Percentiles rank a stretch among this genome's conserved stretches.
phyloP scores from a whole-genome alignment of 2,888 invertebrate species.

The Pyrgus malvae region DNA sequence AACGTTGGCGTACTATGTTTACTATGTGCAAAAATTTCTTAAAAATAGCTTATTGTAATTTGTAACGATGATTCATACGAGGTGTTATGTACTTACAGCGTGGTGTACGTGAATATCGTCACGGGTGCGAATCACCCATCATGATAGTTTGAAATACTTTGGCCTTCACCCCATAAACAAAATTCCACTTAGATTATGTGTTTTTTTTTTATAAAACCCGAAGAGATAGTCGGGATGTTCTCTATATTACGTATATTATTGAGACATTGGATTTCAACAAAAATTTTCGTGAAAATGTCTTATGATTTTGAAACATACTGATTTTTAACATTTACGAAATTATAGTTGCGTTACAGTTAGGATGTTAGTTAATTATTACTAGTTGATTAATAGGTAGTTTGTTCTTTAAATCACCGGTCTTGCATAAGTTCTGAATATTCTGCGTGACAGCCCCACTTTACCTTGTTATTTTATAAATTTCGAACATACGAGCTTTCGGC shows the following conservation, averaged over 20 bases:
- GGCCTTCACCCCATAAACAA: slow-evolving; percentile 47
- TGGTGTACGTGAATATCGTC: slow-evolving; percentile 51
- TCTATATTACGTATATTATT: too few relatives aligned
- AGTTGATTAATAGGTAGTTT: too few relatives aligned
- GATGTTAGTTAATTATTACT: too few relatives aligned
- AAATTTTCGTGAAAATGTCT: too few relatives aligned
- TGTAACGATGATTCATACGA: neutral
- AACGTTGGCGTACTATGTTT: neutral
- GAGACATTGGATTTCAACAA: too few relatives aligned
- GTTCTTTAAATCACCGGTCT: too few relatives aligned
- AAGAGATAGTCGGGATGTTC: too few relatives aligned
- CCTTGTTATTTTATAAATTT: slow-evolving; percentile 44
- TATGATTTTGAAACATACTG: too few relatives aligned
- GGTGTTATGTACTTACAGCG: neutral
- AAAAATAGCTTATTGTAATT: neutral
- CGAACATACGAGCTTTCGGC: slow-evolving; percentile 49
- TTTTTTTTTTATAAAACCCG: neutral
- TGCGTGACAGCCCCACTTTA: neutral
- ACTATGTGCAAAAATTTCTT: neutral
- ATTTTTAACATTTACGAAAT: too few relatives aligned
- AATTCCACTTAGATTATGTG: slow-evolving; percentile 50
- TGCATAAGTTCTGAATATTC: neutral
- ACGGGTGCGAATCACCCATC: slow-evolving; percentile 39
- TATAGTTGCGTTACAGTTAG: too few relatives aligned
- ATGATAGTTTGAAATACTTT: neutral